Percentiles rank a stretch among this genome's conserved stretches.
phyloP scores from a whole-genome alignment of 2,113 vertebrate genomes.

The Paradoxurus hermaphroditus region DNA sequence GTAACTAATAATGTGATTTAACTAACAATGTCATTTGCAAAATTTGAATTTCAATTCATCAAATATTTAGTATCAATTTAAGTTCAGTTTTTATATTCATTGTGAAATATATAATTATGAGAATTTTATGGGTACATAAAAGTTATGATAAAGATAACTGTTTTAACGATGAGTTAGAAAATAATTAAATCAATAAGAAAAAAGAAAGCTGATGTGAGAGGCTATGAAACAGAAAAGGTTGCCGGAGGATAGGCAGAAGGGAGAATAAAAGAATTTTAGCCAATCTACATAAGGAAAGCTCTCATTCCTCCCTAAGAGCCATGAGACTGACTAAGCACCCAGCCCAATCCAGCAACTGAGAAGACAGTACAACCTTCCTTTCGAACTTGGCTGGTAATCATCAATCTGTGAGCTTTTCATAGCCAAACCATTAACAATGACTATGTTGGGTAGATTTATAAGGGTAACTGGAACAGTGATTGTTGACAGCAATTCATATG shows the following conservation, averaged over 20 bases:
- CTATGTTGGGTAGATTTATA: not conserved
- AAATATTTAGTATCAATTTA: slow-evolving; percentile 7
- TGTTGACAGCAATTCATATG: slow-evolving; percentile 15
- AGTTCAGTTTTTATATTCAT: slow-evolving; percentile 25
- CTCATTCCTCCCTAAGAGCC: not conserved
- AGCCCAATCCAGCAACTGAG: not conserved
- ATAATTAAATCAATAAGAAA: slow-evolving; percentile 47
- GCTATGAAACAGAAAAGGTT: not conserved
- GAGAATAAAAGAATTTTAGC: not conserved
- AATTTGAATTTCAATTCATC: slow-evolving; percentile 30
- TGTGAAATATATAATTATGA: slow-evolving; percentile 21
- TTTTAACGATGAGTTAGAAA: slow-evolving; percentile 23
- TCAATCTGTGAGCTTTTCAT: not conserved
- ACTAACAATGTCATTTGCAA: not conserved
- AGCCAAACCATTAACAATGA: not conserved
- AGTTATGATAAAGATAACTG: slow-evolving; percentile 25
- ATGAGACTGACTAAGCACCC: not conserved
- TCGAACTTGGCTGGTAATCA: not conserved
- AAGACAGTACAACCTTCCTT: not conserved
- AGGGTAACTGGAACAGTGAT: not conserved
- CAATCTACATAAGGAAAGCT: not conserved
- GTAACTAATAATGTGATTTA: not conserved
- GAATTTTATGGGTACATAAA: slow-evolving; percentile 46
- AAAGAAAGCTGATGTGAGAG: not conserved
- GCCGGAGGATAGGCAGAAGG: not conserved